A percentile compares a stretch with the other conserved stretches of the same genome.
phyloP scores from a whole-genome alignment of 2,797 vertebrate genomes.

The Nannoperca australis region DNA sequence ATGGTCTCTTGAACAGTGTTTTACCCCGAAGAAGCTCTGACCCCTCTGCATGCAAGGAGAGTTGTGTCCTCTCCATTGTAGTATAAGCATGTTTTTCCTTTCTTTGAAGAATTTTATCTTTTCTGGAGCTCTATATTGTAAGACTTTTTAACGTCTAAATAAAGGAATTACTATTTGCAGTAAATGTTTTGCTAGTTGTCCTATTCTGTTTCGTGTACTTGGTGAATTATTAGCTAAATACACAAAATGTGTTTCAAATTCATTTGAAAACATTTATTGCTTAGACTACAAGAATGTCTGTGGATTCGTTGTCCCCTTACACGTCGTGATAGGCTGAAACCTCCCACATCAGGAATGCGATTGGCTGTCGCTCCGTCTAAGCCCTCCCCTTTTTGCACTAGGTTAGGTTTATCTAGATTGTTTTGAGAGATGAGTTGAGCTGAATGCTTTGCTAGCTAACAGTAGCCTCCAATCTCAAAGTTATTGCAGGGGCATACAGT shows the following conservation, averaged over 20 bases:
- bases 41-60: slow-evolving; percentile 86
- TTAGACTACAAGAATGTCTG: background rate
- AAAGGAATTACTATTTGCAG: slow-evolving; percentile 92
- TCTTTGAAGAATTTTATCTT: slow-evolving; percentile 91
- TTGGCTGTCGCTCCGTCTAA: slow-evolving; percentile 59
- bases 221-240: background rate
- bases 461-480: slow-evolving; percentile 77
- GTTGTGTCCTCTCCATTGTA: slow-evolving; percentile 84
- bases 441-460: slow-evolving; percentile 69
- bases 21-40: slow-evolving; percentile 86
- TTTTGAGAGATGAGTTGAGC: slow-evolving; percentile 81
- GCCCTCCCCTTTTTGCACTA: slow-evolving; percentile 51
- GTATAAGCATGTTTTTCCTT: slow-evolving; percentile 88
- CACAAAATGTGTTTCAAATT: background rate
- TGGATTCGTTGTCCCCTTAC: background rate
- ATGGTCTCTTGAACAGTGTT: slow-evolving; percentile 63
- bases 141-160: slow-evolving; percentile 92
- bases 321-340: slow-evolving; percentile 60
- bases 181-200: slow-evolving; percentile 58
- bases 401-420: slow-evolving; percentile 77
- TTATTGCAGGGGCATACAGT: slow-evolving; percentile 63
- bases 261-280: background rate
- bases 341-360: slow-evolving; percentile 20
- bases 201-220: background rate
- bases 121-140: slow-evolving; percentile 93